Conservation (phyloP, 2,113 vertebrate genomes). For the Mixornis gularis region DNA sequence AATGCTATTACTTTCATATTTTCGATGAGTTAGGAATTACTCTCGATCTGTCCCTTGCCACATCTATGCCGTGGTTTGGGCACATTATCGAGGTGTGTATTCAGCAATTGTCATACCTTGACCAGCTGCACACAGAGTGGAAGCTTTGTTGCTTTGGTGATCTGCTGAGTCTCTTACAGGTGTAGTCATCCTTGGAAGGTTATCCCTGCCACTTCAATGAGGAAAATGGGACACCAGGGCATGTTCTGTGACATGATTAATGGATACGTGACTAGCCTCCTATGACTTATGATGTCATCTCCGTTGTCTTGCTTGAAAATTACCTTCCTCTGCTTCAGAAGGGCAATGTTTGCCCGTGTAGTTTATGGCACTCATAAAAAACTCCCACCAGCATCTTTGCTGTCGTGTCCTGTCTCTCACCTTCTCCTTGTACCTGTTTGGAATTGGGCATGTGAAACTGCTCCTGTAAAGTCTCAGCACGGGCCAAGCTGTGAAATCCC, state of each 20-base stretch:
- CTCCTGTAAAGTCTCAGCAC: neutral
- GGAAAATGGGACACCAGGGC: neutral
- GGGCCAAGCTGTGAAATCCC: neutral
- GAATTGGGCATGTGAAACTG: neutral
- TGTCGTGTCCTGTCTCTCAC: neutral
- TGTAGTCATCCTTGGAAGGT: neutral
- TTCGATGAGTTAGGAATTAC: neutral
- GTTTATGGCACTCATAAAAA: conserved; percentile 34
- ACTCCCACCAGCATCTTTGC: neutral
- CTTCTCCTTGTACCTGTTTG: neutral
- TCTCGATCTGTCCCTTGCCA: neutral
- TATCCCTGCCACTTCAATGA: neutral
- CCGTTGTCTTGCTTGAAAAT: neutral
- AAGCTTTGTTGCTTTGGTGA: neutral
- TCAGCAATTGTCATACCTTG: neutral
- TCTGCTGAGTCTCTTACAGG: neutral
- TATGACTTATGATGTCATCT: conserved; percentile 23
- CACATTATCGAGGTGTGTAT: neutral
- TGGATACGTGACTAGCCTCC: neutral
- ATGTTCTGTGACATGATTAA: neutral
- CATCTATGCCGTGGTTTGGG: neutral
- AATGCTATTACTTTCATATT: neutral
- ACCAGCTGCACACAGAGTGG: neutral
- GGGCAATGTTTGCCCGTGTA: neutral
- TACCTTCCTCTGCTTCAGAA: neutral